A percentile compares a stretch with the other conserved stretches of the same genome.
phyloP scores from a whole-genome alignment of 2,797 vertebrate species.

The Myotis myotis region DNA sequence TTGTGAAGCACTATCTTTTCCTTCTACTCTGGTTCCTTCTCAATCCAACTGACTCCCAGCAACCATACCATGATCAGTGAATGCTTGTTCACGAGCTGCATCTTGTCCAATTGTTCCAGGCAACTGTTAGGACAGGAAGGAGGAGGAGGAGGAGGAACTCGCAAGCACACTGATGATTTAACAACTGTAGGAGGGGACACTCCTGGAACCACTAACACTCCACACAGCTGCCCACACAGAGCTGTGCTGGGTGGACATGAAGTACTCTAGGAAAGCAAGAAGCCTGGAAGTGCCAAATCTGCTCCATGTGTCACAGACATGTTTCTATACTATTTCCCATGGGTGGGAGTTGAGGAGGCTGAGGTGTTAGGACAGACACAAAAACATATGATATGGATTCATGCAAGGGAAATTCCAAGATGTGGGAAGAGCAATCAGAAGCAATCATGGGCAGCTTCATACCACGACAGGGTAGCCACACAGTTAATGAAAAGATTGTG shows the following conservation, averaged over 20 bases:
- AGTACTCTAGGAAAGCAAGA: neutral
- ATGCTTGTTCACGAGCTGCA: neutral
- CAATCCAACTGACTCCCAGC: neutral
- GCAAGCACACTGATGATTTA: neutral
- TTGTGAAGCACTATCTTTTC: too few relatives aligned
- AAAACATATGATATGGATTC: neutral
- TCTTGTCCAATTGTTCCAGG: neutral
- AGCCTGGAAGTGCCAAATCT: neutral
- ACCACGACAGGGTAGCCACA: neutral
- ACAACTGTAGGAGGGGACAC: fast-evolving
- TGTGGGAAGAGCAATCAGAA: neutral
- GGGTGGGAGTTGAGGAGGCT: fast-evolving
- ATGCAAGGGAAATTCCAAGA: neutral
- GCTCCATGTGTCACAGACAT: neutral
- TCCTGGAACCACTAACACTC: neutral
- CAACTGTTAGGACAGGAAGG: neutral
- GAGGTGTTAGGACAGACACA: neutral
- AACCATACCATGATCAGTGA: neutral
- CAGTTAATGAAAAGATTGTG: neutral
- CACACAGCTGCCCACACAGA: fast-evolving
- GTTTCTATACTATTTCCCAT: neutral
- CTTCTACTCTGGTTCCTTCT: too few relatives aligned
- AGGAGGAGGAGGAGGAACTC: neutral
- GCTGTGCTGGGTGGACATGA: neutral
- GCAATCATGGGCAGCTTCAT: neutral